Base-by-base conservation (phyloP, 2,888 invertebrate genomes). In the Alviniconcha strummeri region DNA sequence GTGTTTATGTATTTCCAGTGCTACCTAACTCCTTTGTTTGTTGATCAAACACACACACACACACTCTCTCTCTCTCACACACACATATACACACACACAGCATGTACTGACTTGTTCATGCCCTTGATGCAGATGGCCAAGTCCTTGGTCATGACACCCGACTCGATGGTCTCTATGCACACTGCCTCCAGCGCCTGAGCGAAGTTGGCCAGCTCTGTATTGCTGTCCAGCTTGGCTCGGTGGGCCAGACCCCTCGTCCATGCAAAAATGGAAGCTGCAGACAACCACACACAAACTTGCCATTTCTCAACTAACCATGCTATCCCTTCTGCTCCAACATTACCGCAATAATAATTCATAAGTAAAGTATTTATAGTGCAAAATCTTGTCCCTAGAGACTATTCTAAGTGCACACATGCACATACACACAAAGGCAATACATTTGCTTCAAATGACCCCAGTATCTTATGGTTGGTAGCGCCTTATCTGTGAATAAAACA, bases 81-180 rank as follows among this genome's bases (percentile, higher is more conserved):
- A 64, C 52, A 15, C 82, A 82, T 5, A n/a, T 17, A 75, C 55
- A 54, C 52, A 77, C 15, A 55, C 15, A 54, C 0, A n/a, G 7
- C 17, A 2, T 54, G 15, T 9, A 36, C 83, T 74, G 96, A 96
- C 94, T 95, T 96, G 85, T 91, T 92, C 96, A 97, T 96, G 87
- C 98, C 98, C 94, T 99, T 99, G 91, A 99, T 96, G 93, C 99
- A 99, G 93, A 99, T 98, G 76, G 99, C 99, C 92, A 99, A 95
- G 95, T 99, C 99, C 94, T 99, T 99, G 83, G 99, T 99, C 98
- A 99, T 98, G 88, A 95, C 95, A 60, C 99, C 99, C 84, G 96
- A 95, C 94, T 99, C 98, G 88, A 99, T 98, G 0, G 99, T 99
- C 89, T 97, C 97, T 86, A 99, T 94, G 94, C 99, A 99, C 36